These are phyloP conservation scores for Chelonia mydas DNA, from an alignment of 2,797 vertebrate genomes.

Conservation along the genomic window DNA sequence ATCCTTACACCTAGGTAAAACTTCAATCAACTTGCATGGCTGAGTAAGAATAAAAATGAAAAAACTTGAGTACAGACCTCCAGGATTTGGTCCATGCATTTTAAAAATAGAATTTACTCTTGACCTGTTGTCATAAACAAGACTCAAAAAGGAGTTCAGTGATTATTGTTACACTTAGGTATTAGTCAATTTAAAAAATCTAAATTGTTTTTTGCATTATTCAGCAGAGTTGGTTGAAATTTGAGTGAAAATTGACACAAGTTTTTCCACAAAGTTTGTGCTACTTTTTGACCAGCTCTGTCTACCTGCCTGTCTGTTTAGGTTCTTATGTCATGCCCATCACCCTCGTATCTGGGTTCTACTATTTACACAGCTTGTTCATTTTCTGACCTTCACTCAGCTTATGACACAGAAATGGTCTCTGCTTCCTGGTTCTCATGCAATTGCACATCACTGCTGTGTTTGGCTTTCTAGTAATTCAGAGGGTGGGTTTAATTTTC, in stretches of 20 bases:
- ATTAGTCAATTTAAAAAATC: fast-evolving
- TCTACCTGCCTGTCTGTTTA: neutral
- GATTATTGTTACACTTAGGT: fast-evolving
- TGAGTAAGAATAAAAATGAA: neutral
- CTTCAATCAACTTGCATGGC: fast-evolving
- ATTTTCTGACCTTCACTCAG: neutral
- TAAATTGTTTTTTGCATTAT: neutral
- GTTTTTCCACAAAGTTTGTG: neutral
- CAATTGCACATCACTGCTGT: neutral
- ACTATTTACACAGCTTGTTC: neutral
- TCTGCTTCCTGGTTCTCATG: neutral
- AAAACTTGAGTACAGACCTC: neutral
- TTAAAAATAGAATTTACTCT: fast-evolving
- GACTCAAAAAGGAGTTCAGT: fast-evolving
- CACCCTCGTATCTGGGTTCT: neutral
- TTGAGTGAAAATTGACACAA: neutral
- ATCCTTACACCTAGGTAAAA: neutral
- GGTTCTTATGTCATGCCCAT: neutral
- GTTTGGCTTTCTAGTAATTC: neutral
- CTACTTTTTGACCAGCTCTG: neutral
- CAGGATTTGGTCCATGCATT: neutral
- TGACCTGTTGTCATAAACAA: neutral
- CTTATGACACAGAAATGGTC: neutral
- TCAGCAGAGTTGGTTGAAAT: fast-evolving
- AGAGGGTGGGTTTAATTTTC: neutral